Base-by-base conservation (phyloP, 2,888 invertebrate species). In the Parasteatoda lunata region DNA sequence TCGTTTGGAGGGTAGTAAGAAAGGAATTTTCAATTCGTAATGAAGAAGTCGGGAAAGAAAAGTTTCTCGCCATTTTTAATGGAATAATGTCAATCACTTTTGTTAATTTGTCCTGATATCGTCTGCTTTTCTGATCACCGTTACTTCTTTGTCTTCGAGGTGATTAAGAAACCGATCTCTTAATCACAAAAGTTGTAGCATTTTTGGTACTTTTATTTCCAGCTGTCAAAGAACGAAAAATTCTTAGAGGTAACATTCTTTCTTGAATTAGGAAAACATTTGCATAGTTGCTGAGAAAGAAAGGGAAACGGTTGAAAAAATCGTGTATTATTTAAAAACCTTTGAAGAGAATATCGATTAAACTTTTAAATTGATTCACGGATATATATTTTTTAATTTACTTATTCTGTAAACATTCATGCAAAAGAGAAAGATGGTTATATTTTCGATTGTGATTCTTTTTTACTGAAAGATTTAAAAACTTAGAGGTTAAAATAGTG, bases 21-120 rank as follows among this genome's bases (percentile, higher is more conserved):
- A 66, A 65, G 52, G 80, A 80, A 80, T 80, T 59, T 47, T 45
- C 54, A n/a, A 59, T 13, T n/a, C 5, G 59, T 59, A 59, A 59
- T 13, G 59, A 8, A 59, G n/a, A 59, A 59, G 13, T 13, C 9
- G 11, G 11, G 11, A 54, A 54, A 54, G n/a, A 59, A 7, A 8
- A 7, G 9, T n/a, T 8, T 13, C 9, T 59, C 59, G 77, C 59
- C 64, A 45, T 30, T 7, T 45, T 52, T 59, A 75, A 75, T 75
- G 54, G 15, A 59, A 45, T 45, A 48, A 51, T 68, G 75, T 69
- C 75, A 81, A 54, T 81, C 59, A 47, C 47, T 30, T 30, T 30
- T 30, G 30, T 30, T 30, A 30, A 30, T 30, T 30, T 30, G 2
- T 30, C 30, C 30, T 30, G n/a, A 59, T 59, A 59, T 59, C 59